Conservation (phyloP, 2,113 vertebrate species). For the Columba livia region DNA sequence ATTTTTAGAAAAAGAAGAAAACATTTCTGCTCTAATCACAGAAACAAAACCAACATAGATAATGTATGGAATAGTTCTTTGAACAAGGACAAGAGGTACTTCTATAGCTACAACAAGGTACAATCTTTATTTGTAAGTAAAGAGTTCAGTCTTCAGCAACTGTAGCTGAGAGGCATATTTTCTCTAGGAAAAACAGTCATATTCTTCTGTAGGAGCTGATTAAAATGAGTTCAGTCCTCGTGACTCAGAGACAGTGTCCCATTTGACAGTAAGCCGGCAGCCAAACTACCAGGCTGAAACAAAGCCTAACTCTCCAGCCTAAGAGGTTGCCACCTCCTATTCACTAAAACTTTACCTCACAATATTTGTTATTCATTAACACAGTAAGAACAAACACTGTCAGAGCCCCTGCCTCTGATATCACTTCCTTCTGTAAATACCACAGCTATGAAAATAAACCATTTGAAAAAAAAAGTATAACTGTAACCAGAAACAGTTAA, state of each 20-base stretch:
- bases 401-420: neutral
- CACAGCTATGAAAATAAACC: neutral
- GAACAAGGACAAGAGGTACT: neutral
- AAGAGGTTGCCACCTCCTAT: neutral
- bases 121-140: neutral
- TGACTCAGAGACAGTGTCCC: slow-evolving; percentile 1
- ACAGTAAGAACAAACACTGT: neutral
- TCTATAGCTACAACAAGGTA: neutral
- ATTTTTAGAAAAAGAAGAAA: neutral
- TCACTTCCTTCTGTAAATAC: neutral
- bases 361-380: neutral
- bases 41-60: neutral
- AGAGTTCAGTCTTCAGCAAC: neutral
- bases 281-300: neutral
- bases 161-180: neutral
- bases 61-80: neutral
- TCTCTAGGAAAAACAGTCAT: neutral
- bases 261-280: neutral
- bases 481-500: neutral
- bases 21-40: neutral
- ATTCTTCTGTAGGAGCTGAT: neutral
- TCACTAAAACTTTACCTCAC: neutral
- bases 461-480: neutral
- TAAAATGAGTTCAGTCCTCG: neutral
- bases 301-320: neutral